Evolutionary conservation across 2,888 invertebrate genomes (phyloP).

Genomic region (Buathra laborator): DNA sequence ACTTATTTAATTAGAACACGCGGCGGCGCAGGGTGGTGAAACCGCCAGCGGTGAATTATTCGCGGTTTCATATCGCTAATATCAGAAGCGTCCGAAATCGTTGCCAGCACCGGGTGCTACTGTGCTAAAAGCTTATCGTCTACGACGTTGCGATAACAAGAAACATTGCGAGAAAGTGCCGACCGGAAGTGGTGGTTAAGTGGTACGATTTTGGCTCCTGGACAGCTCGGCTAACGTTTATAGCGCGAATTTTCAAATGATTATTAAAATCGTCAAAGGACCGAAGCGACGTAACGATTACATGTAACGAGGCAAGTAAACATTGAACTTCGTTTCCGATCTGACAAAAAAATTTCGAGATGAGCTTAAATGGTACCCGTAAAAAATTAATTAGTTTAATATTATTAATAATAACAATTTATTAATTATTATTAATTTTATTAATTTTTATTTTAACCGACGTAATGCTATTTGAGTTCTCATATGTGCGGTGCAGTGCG

Average conservation of each 20-base stretch:
- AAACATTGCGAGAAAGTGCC: constrained; percentile 48
- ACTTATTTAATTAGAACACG: constrained; percentile 61
- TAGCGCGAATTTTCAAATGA: constrained; percentile 7
- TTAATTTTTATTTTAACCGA: no score
- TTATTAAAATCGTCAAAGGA: background rate
- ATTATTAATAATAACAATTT: no score
- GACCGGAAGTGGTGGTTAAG: constrained; percentile 54
- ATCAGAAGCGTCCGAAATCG: constrained; percentile 41
- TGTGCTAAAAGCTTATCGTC: constrained; percentile 48
- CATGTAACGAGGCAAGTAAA: background rate
- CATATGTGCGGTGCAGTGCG: no score
- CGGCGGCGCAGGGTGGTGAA: constrained; percentile 35
- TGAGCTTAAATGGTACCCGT: no score
- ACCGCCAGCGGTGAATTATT: constrained; percentile 57
- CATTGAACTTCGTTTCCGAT: no score
- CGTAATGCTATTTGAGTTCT: no score
- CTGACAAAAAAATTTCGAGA: no score
- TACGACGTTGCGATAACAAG: constrained; percentile 54
- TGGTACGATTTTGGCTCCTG: constrained; percentile 52
- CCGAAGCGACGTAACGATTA: background rate
- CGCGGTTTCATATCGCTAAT: constrained; percentile 51
- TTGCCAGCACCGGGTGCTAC: constrained; percentile 62
- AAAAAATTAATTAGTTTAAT: no score
- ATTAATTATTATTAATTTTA: no score
- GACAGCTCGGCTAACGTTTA: constrained; percentile 38